Percentiles rank a stretch among this genome's conserved stretches.
Conservation (phyloP, 2,888 invertebrate species). For the Herminia tarsipennalis region DNA sequence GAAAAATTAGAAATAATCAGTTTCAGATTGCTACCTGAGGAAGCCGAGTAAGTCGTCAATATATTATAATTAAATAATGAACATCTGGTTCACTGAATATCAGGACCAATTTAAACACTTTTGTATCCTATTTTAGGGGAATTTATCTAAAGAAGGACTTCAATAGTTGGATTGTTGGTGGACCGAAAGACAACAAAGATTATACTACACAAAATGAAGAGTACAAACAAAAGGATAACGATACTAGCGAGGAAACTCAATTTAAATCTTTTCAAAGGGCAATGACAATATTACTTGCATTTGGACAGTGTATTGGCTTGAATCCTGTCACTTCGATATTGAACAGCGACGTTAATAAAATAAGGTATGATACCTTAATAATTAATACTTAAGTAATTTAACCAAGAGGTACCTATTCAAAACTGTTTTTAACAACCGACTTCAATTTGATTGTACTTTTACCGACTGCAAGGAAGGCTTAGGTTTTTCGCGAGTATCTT, state of each 20-base stretch:
- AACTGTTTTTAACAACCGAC: too few species aligned
- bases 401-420: too few species aligned
- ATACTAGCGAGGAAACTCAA: slow-evolving; percentile 33
- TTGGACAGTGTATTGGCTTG: slow-evolving; percentile 57
- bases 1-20: slow-evolving; percentile 40
- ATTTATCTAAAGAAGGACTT: slow-evolving; percentile 2
- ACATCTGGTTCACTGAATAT: too few species aligned
- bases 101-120: too few species aligned
- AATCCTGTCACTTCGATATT: slow-evolving; percentile 53
- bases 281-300: slow-evolving; percentile 50
- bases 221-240: too few species aligned
- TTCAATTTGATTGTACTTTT: too few species aligned
- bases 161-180: slow-evolving; percentile 2
- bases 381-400: not conserved
- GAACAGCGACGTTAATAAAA: slow-evolving; percentile 43
- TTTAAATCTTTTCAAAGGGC: slow-evolving; percentile 50
- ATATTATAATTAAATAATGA: slow-evolving; percentile 1
- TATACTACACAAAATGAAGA: not conserved
- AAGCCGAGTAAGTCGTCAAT: slow-evolving; percentile 6
- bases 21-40: slow-evolving; percentile 22
- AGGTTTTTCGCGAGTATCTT: too few species aligned
- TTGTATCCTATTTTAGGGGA: not conserved
- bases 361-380: slow-evolving; percentile 45
- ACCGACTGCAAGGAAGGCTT: too few species aligned
- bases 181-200: not conserved